Evolutionary conservation across 37 sponge, comb jelly and placozoan genomes (phyloP).

Genomic region (Axinella damicornis): DNA sequence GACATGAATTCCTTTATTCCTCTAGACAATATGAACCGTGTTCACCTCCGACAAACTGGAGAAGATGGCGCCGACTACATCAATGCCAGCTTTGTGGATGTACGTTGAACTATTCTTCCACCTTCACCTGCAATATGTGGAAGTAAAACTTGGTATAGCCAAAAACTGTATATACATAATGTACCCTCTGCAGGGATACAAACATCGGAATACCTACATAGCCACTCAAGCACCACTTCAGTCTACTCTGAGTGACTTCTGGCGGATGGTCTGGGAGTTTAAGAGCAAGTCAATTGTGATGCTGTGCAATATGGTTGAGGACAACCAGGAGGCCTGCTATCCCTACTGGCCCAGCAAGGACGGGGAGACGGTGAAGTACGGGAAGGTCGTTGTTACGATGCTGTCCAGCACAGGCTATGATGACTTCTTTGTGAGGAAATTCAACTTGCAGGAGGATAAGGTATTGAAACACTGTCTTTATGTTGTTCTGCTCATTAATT

Average conservation of each 20-base stretch:
- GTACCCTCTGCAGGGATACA: conserved; percentile 54
- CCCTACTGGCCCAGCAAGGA: conserved; percentile 66
- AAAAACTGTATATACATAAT: background rate
- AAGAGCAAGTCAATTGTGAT: conserved; percentile 55
- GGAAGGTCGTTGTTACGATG: conserved; percentile 65
- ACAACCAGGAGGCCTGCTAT: conserved; percentile 44
- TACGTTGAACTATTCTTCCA: conserved; percentile 9
- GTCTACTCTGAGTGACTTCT: conserved; percentile 56
- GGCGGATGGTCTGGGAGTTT: conserved; percentile 72
- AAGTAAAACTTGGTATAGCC: background rate
- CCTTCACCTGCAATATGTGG: too few species aligned
- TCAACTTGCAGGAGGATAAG: conserved; percentile 39
- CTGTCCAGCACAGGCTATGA: conserved; percentile 27
- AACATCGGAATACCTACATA: conserved; percentile 77
- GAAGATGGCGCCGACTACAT: conserved; percentile 70
- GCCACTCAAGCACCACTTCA: conserved; percentile 70
- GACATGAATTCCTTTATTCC: background rate
- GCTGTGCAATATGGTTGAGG: conserved; percentile 47
- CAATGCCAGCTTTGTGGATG: conserved; percentile 82
- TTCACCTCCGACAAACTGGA: conserved; percentile 53
- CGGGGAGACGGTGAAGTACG: conserved; percentile 44
- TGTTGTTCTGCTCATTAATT: too few species aligned
- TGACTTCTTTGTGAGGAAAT: conserved; percentile 34
- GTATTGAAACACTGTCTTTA: conserved; percentile 14
- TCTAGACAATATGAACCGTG: conserved; percentile 47